Evolutionary conservation across 2,888 invertebrate genomes (phyloP).

Genomic region (Cyclophora punctaria): DNA sequence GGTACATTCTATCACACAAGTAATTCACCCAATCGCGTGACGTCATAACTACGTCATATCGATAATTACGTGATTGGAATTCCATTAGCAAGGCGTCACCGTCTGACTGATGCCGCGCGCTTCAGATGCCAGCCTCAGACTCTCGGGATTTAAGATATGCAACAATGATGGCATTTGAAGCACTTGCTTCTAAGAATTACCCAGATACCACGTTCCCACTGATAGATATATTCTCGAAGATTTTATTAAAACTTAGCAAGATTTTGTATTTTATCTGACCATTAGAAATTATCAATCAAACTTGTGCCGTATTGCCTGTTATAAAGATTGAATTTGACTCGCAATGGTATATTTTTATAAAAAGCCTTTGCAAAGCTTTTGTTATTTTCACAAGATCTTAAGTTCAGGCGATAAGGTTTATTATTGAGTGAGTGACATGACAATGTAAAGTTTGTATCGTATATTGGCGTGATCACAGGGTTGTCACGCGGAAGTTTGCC

Average conservation of each 20-base stretch:
- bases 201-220: no score
- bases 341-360: no score
- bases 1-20: slow-evolving; percentile 1
- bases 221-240: no score
- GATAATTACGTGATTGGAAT: slow-evolving; percentile 15
- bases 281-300: no score
- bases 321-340: no score
- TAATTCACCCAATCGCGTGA: slow-evolving; percentile 11
- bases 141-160: slow-evolving; percentile 13
- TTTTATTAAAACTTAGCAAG: no score
- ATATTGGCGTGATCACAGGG: slow-evolving; percentile 63
- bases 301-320: no score
- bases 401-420: background rate
- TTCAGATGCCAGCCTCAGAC: background rate
- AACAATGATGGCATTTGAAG: slow-evolving; percentile 6
- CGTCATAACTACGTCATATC: slow-evolving; percentile 2
- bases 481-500: slow-evolving; percentile 59
- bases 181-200: no score
- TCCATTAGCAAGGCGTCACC: slow-evolving; percentile 6
- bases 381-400: slow-evolving; percentile 7
- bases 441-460: slow-evolving; percentile 10
- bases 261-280: no score
- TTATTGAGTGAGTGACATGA: slow-evolving; percentile 2
- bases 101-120: slow-evolving; percentile 3
- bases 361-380: slow-evolving; percentile 6